Evolutionary conservation across 2,797 vertebrate species (phyloP).

Genomic region (Cottoperca gobio): DNA sequence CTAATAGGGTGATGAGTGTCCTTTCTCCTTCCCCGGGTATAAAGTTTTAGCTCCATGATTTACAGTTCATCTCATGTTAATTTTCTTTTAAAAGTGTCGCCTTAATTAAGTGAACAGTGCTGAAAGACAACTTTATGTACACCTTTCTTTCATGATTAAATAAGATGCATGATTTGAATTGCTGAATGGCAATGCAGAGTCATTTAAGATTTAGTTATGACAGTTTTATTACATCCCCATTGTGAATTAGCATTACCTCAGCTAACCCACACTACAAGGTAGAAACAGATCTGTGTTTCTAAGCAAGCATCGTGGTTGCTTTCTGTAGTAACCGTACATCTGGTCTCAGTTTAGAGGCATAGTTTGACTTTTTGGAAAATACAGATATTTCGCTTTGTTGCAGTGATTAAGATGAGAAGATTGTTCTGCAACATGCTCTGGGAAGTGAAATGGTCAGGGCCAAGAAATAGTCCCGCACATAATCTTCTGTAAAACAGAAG

Average conservation of each 20-base stretch:
- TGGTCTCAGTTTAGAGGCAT: neutral
- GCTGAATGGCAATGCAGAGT: conserved; percentile 20
- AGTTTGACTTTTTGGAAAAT: neutral
- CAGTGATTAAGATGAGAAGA: neutral
- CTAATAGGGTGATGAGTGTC: conserved; percentile 51
- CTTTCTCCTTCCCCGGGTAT: conserved; percentile 32
- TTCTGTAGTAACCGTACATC: neutral
- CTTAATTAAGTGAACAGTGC: conserved; percentile 49
- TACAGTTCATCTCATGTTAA: conserved; percentile 47
- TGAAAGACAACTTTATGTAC: conserved; percentile 44
- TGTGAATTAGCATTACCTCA: conserved; percentile 12
- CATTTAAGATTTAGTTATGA: conserved; percentile 8
- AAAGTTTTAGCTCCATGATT: conserved; percentile 58
- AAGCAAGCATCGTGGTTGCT: neutral
- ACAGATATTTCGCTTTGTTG: neutral
- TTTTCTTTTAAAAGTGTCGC: conserved; percentile 39
- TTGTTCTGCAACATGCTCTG: neutral
- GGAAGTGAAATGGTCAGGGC: neutral
- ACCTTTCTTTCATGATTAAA: conserved; percentile 27
- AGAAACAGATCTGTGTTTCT: neutral
- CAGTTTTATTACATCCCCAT: neutral
- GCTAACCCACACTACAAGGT: neutral
- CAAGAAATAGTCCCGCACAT: neutral
- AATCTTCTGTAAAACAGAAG: neutral
- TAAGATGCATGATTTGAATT: conserved; percentile 29